Conservation (phyloP, 2,797 vertebrate species). For the Phrynocephalus guinanensis region DNA sequence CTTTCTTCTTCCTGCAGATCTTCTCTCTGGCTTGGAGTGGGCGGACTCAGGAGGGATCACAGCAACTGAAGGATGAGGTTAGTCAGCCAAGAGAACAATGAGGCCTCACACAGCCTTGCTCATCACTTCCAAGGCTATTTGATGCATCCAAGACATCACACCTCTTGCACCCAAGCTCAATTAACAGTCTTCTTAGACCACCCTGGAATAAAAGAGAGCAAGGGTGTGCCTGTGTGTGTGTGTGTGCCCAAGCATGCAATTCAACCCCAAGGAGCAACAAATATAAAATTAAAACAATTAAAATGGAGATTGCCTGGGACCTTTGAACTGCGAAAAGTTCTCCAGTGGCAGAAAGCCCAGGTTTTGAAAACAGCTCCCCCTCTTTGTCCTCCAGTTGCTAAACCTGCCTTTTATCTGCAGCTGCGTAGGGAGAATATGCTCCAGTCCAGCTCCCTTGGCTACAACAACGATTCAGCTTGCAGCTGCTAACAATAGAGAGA, state of each 20-base stretch:
- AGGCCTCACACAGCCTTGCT: conserved; percentile 56
- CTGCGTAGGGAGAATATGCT: conserved; percentile 58
- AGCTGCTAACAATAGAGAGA: conserved; percentile 41
- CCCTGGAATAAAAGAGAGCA: conserved; percentile 52
- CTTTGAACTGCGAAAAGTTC: conserved; percentile 57
- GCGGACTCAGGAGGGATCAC: conserved; percentile 46
- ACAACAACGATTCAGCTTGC: conserved; percentile 51
- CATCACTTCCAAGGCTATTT: conserved; percentile 54
- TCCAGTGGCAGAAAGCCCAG: conserved; percentile 58
- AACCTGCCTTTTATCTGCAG: conserved; percentile 60
- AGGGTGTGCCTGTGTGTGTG: conserved; percentile 33
- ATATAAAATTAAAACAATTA: background rate
- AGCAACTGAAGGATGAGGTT: conserved; percentile 60
- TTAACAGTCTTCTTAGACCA: conserved; percentile 64
- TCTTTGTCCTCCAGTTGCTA: conserved; percentile 63
- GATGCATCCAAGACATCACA: conserved; percentile 42
- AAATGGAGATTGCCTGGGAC: conserved; percentile 58
- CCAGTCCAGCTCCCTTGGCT: conserved; percentile 61
- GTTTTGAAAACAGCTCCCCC: conserved; percentile 53
- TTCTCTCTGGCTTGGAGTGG: conserved; percentile 48
- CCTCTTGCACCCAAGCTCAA: conserved; percentile 60
- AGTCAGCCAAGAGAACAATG: conserved; percentile 65
- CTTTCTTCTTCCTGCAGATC: conserved; percentile 44
- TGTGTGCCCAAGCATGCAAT: conserved; percentile 61
- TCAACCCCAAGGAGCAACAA: conserved; percentile 66